phyloP scores from a whole-genome alignment of 2,888 invertebrate species.

The Cephus runcator region DNA sequence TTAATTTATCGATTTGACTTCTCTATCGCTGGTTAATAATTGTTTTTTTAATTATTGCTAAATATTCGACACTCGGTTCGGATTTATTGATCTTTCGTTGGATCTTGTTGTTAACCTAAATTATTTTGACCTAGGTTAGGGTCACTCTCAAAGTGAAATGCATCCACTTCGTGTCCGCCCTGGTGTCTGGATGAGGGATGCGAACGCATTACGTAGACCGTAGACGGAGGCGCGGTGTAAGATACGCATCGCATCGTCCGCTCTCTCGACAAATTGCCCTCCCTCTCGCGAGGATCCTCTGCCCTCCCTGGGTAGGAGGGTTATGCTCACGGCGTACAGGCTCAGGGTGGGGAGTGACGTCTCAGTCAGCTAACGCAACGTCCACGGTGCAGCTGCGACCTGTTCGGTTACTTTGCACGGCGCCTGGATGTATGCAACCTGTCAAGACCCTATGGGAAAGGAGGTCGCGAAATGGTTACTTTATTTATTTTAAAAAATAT shows the following conservation, averaged over 20 bases:
- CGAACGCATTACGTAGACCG: constrained; percentile 50
- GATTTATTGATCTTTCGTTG: neutral
- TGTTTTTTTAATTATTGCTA: too few species aligned
- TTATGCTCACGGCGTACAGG: constrained; percentile 19
- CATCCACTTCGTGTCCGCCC: neutral
- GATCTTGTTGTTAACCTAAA: neutral
- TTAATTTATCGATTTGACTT: too few species aligned
- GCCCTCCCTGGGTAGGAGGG: constrained; percentile 22
- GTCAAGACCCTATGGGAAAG: neutral
- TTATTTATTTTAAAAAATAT: neutral
- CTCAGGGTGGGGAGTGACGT: constrained; percentile 50
- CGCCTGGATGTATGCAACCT: neutral
- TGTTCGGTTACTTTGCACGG: neutral
- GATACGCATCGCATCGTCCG: constrained; percentile 55
- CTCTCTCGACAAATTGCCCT: constrained; percentile 54
- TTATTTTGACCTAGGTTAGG: neutral
- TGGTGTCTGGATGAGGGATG: constrained; percentile 52
- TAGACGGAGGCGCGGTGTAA: constrained; percentile 52
- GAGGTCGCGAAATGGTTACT: neutral
- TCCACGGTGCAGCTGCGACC: neutral
- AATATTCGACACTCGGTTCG: too few species aligned
- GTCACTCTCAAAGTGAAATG: neutral
- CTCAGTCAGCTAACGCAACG: constrained; percentile 44
- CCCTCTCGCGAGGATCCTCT: constrained; percentile 33
- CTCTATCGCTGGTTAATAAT: too few species aligned